phyloP scores from a whole-genome alignment of 2,797 vertebrate species.

The Eleutherodactylus coqui region DNA sequence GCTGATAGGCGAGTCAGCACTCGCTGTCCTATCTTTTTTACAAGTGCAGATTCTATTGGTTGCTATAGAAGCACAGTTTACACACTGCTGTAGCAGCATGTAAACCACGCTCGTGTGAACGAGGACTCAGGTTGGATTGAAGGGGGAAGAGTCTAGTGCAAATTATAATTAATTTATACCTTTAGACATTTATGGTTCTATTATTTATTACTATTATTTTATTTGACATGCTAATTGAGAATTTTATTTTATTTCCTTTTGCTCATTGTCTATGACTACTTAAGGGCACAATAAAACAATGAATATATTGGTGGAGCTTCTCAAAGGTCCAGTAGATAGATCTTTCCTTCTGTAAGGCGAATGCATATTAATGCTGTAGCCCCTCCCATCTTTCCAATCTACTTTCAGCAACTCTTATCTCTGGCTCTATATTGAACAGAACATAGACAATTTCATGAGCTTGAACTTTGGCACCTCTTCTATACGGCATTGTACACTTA shows the following conservation, averaged over 20 bases:
- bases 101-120: no score
- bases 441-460: slow-evolving; percentile 34
- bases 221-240: background rate
- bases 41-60: no score
- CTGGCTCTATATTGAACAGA: slow-evolving; percentile 12
- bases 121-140: no score
- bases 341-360: background rate
- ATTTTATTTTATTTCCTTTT: background rate
- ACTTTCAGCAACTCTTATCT: slow-evolving; percentile 46
- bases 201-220: background rate
- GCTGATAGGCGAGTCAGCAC: no score
- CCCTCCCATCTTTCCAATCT: slow-evolving; percentile 21
- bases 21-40: no score
- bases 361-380: slow-evolving; percentile 39
- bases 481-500: background rate
- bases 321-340: background rate
- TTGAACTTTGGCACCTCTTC: slow-evolving; percentile 22
- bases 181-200: background rate
- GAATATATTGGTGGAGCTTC: background rate
- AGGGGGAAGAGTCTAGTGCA: no score
- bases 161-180: no score
- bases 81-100: no score
- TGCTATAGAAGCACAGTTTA: no score
- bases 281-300: background rate
- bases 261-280: background rate